Percentiles rank a stretch among this genome's conserved stretches.
Evolutionary conservation across 2,113 vertebrate genomes (phyloP).

Genomic region (Henicopernis longicauda): DNA sequence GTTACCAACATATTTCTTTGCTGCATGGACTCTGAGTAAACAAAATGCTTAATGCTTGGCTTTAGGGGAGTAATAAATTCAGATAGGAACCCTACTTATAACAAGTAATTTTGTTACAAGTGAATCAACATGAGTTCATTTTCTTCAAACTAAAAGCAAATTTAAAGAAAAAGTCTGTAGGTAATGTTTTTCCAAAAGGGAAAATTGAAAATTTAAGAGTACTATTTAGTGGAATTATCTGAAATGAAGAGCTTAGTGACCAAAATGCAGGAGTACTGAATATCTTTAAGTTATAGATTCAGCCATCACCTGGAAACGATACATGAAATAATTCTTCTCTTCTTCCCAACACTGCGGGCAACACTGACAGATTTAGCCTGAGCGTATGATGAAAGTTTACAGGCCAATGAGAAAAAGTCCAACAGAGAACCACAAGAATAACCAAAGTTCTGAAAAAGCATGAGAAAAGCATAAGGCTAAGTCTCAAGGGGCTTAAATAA

Average conservation of each 20-base stretch:
- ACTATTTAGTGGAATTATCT: background rate
- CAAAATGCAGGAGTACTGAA: background rate
- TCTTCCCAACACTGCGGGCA: background rate
- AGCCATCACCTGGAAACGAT: background rate
- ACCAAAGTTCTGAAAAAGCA: background rate
- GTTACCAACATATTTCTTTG: background rate
- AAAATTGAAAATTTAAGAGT: background rate
- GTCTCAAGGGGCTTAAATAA: slow-evolving; percentile 3
- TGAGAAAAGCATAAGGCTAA: background rate
- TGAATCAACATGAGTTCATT: background rate
- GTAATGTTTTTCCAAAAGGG: background rate
- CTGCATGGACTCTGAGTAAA: background rate
- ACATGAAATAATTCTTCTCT: background rate
- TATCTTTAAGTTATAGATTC: background rate
- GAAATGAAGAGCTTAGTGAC: background rate
- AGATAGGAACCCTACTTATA: background rate
- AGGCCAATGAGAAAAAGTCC: background rate
- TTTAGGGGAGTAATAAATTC: background rate
- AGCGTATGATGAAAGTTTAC: background rate
- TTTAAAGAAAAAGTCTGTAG: background rate
- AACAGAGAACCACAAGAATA: background rate
- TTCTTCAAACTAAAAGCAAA: slow-evolving; percentile 1
- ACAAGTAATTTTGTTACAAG: background rate
- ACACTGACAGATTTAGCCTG: background rate
- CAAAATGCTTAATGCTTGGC: background rate